phyloP scores from a whole-genome alignment of 2,888 invertebrate genomes.

The Thecophora atra region DNA sequence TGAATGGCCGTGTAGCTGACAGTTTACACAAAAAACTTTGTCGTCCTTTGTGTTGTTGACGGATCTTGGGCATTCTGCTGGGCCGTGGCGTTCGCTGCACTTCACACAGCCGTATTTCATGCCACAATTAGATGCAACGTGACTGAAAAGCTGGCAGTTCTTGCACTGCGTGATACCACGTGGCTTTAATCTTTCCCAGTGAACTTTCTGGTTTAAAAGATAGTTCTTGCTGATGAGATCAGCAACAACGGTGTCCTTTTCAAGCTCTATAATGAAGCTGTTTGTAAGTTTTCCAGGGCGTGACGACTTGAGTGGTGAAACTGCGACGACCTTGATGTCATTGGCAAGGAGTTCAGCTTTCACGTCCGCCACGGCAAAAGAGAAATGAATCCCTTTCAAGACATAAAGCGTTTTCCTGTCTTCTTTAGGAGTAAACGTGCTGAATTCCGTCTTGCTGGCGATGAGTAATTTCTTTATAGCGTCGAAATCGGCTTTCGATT shows the following conservation, averaged over 20 bases:
- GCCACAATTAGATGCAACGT: too few relatives aligned
- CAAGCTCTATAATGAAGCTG: background rate
- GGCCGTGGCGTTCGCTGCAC: too few relatives aligned
- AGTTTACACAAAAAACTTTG: constrained; percentile 2
- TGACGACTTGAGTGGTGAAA: background rate
- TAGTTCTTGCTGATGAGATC: background rate
- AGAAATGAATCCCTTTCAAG: background rate
- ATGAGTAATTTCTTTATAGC: background rate
- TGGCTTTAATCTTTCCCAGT: constrained; percentile 4
- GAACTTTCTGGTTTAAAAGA: too few relatives aligned
- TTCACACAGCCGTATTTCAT: too few relatives aligned
- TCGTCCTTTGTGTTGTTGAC: background rate
- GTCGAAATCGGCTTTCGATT: background rate
- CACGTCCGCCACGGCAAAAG: background rate
- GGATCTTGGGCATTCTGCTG: too few relatives aligned
- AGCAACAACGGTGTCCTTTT: background rate
- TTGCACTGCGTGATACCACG: too few relatives aligned
- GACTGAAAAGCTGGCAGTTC: too few relatives aligned
- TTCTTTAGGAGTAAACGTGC: background rate
- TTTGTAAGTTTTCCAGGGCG: background rate
- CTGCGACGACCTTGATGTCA: background rate
- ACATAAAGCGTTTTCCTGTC: background rate
- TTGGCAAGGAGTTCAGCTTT: background rate
- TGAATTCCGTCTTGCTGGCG: background rate
- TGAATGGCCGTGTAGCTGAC: background rate